A percentile compares a stretch with the other conserved stretches of the same genome.
These are phyloP conservation scores for Drosophila nannoptera DNA, from an alignment of 1,140 invertebrate genomes.

Conservation along the genomic window DNA sequence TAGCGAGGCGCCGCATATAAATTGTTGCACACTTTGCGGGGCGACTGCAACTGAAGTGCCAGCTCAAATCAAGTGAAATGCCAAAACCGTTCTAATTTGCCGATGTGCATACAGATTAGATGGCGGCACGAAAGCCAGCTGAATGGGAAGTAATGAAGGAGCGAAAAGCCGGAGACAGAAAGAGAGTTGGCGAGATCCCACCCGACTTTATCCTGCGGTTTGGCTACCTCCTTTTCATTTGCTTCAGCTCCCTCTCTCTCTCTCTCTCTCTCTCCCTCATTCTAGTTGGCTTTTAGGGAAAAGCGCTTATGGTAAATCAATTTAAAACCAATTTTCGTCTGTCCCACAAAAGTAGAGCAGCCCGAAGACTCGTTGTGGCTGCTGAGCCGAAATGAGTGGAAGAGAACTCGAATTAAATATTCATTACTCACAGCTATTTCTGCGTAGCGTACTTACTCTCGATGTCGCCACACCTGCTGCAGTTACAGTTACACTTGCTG, in stretches of 20 bases:
- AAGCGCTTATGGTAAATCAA: constrained; percentile 73
- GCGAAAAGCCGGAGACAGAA: constrained; percentile 3
- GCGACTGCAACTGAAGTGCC: constrained; percentile 34
- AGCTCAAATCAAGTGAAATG: constrained; percentile 63
- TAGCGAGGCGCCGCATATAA: constrained; percentile 48
- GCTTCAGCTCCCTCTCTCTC: background rate
- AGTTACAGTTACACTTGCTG: constrained; percentile 3
- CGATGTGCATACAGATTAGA: constrained; percentile 69
- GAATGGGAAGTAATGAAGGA: constrained; percentile 6
- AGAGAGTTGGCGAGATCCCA: constrained; percentile 7
- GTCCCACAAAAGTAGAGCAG: constrained; percentile 11
- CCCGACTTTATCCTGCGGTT: constrained; percentile 27
- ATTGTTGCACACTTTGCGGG: constrained; percentile 38
- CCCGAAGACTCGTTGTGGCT: constrained; percentile 45
- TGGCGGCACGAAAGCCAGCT: background rate
- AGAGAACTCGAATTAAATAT: constrained; percentile 66
- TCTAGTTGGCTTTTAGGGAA: constrained; percentile 11
- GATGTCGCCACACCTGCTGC: constrained; percentile 13
- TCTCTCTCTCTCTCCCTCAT: no score
- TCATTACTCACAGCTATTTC: constrained; percentile 73
- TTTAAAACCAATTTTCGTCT: constrained; percentile 74
- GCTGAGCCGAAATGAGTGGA: constrained; percentile 55
- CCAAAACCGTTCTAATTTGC: constrained; percentile 65
- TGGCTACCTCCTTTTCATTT: constrained; percentile 16
- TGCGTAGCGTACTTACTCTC: constrained; percentile 32